Evolutionary conservation across 2,113 vertebrate genomes (phyloP).

Genomic region (Miniopterus natalensis): DNA sequence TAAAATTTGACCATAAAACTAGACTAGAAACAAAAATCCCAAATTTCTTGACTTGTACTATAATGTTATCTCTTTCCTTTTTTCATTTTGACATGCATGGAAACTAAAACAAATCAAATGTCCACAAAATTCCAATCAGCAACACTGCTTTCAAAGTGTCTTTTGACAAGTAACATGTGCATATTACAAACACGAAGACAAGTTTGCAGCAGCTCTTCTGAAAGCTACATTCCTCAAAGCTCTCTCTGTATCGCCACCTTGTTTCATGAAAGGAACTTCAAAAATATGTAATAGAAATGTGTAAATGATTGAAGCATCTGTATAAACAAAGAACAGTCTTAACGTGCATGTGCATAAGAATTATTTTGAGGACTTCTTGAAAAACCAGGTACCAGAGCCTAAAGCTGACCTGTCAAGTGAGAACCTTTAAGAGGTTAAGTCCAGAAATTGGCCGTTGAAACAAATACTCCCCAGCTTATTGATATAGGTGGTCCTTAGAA

Average conservation of each 20-base stretch:
- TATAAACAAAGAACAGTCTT: conserved; percentile 69
- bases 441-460: conserved; percentile 30
- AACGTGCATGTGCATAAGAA: background rate
- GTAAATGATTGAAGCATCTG: conserved; percentile 49
- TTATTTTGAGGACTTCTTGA: conserved; percentile 33
- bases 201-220: conserved; percentile 31
- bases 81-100: conserved; percentile 29
- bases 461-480: background rate
- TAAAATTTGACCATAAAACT: conserved; percentile 44
- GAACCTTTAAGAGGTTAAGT: background rate
- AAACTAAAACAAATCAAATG: conserved; percentile 71
- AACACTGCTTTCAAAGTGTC: conserved; percentile 54
- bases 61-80: conserved; percentile 4
- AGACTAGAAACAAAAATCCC: background rate
- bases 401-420: background rate
- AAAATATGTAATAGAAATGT: conserved; percentile 57
- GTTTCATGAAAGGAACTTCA: conserved; percentile 46
- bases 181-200: conserved; percentile 47
- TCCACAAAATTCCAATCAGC: background rate
- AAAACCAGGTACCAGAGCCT: conserved; percentile 10
- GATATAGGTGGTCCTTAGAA: background rate
- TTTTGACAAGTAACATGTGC: conserved; percentile 68
- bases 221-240: conserved; percentile 36
- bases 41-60: background rate
- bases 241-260: background rate